Evolutionary conservation across 2,797 vertebrate genomes (phyloP).

Genomic region (Dicrostonyx torquatus): DNA sequence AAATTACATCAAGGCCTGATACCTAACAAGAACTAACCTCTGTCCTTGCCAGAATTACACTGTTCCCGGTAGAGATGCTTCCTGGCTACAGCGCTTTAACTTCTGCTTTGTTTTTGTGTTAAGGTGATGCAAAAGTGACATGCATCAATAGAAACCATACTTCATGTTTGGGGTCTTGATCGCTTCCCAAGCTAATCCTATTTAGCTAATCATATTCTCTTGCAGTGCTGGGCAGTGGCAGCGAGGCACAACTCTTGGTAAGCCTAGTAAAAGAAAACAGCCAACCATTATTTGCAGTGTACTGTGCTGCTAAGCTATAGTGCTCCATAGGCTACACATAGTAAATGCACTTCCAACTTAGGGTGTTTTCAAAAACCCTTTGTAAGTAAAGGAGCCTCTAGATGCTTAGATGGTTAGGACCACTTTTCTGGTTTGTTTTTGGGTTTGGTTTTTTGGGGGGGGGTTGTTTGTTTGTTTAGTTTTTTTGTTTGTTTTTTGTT

Average conservation of each 20-base stretch:
- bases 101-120: neutral
- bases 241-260: neutral
- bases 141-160: neutral
- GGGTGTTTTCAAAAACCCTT: neutral
- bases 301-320: neutral
- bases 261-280: neutral
- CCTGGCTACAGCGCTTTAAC: neutral
- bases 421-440: neutral
- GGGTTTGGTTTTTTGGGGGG: too few relatives aligned
- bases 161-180: neutral
- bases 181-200: neutral
- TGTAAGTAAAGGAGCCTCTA: neutral
- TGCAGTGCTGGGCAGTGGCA: neutral
- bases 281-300: neutral
- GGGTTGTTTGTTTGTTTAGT: too few relatives aligned
- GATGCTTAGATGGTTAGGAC: neutral
- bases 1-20: slow-evolving; percentile 31
- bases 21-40: slow-evolving; percentile 15
- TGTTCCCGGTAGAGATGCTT: neutral
- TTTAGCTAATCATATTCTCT: neutral
- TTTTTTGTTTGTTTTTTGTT: neutral
- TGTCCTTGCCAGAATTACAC: slow-evolving; percentile 25
- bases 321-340: neutral
- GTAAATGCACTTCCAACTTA: neutral
- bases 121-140: neutral